Base-by-base conservation (phyloP, 23 tunicate genomes). In the Ciona savignyi region DNA sequence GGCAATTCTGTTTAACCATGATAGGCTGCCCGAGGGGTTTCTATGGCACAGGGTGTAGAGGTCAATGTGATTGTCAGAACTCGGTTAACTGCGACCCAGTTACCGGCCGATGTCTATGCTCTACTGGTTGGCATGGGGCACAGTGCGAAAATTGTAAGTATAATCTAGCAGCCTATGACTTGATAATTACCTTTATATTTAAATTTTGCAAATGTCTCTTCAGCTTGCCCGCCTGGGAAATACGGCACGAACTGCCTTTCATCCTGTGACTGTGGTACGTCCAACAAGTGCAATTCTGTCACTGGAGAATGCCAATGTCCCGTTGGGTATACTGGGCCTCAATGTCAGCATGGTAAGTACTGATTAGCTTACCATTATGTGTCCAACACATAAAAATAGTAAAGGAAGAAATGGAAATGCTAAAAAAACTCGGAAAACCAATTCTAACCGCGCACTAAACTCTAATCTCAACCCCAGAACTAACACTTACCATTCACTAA, bases 11-110 rank as follows among this genome's bases (percentile, higher is more conserved):
- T n/a, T n/a, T n/a, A n/a, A n/a, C n/a, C n/a, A 56, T 15, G 56
- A 42, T 77, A 91, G 97, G 61, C 34, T 91, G 97, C 35, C 97
- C 97, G 6, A 35, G 32, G 0, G 97, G 97, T n/a, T 91, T 76
- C 67, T 91, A 71, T 70, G 97, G 97, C 26, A 71, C 49, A 3
- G 64, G 77, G 21, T 91, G 97, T 66, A 30, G 66, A 23, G 30
- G 62, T 30, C 70, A 79, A 42, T 94, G 99, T 34, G 82, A 83
- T 28, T 94, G 99, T 49, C 79, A 68, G 34, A 87, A 92, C 65
- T 74, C 95, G 22, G 80, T 85, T 3, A 32, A 62, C 21, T 94
- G 99, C 62, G 89, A 94, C 33, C 81, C 66, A 6, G 95, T 35
- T 33, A 78, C 89, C 27, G 99, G 99, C 30, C 51, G 80, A 32